Evolutionary conservation across 2,888 invertebrate genomes (phyloP).

Genomic region (Nemotelus nigrinus): DNA sequence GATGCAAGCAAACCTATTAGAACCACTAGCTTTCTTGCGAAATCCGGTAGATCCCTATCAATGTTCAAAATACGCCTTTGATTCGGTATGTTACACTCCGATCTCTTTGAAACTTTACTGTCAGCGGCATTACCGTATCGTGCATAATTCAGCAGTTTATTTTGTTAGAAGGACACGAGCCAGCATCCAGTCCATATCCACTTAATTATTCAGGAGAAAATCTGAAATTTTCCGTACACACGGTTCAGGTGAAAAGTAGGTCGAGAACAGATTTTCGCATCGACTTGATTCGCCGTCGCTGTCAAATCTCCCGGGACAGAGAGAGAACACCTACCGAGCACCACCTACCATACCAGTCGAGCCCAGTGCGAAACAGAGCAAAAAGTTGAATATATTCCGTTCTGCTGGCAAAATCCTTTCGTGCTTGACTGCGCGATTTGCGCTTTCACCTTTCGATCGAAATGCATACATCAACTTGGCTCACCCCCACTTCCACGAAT

Average conservation of each 20-base stretch:
- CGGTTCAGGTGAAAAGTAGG: slow-evolving; percentile 3
- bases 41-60: too few species aligned
- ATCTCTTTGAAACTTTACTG: too few species aligned
- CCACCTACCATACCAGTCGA: slow-evolving; percentile 4
- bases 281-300: slow-evolving; percentile 12
- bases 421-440: background rate
- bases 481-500: background rate
- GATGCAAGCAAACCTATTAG: too few species aligned
- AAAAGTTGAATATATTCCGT: too few species aligned
- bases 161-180: too few species aligned
- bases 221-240: background rate
- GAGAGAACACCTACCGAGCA: slow-evolving; percentile 9
- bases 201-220: slow-evolving; percentile 25
- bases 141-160: too few species aligned
- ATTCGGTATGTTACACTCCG: too few species aligned
- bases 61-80: too few species aligned
- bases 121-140: too few species aligned
- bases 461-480: background rate
- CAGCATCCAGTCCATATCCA: background rate
- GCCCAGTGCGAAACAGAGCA: too few species aligned
- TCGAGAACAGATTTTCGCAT: slow-evolving; percentile 22
- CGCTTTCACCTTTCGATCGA: slow-evolving; percentile 2
- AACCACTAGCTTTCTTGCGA: too few species aligned
- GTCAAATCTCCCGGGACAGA: slow-evolving; percentile 30
- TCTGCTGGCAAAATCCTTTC: too few species aligned